A percentile compares a stretch with the other conserved stretches of the same genome.
phyloP scores from a whole-genome alignment of 35 echinoderm and acorn worm genomes.

The Ophioderma brevispina region DNA sequence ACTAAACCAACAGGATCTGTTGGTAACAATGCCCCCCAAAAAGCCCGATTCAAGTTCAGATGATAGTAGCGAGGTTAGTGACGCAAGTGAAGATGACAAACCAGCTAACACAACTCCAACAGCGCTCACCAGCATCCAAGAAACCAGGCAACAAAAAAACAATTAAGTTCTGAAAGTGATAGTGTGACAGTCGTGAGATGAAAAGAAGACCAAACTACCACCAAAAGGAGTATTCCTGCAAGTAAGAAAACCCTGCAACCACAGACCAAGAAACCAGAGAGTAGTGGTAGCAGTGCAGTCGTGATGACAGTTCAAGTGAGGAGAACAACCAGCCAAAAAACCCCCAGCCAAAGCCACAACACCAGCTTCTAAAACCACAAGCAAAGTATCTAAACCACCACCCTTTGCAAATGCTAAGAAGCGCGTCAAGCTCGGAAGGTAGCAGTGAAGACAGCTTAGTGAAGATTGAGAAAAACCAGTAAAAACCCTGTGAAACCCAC shows the following conservation, averaged over 20 bases:
- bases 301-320: not conserved
- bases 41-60: constrained; percentile 28
- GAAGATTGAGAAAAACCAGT: constrained; percentile 6
- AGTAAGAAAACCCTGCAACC: not conserved
- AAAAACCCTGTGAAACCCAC: not conserved
- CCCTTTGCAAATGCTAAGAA: not conserved
- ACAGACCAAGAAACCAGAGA: not conserved
- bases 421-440: constrained; percentile 1
- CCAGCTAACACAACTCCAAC: constrained; percentile 18
- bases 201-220: not conserved
- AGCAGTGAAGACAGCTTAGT: not conserved
- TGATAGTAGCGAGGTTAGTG: not conserved
- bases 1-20: not conserved
- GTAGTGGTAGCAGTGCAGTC: constrained; percentile 16
- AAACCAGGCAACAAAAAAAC: not conserved
- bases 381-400: constrained; percentile 17
- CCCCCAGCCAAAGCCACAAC: not conserved
- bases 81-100: not conserved
- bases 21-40: not conserved
- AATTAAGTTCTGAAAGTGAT: constrained; percentile 17
- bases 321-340: constrained; percentile 32
- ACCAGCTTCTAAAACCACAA: not conserved
- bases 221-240: not conserved
- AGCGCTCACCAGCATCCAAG: not conserved
- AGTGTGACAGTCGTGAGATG: not conserved